Conservation (phyloP, 2,888 invertebrate genomes). For the Plusia festucae region DNA sequence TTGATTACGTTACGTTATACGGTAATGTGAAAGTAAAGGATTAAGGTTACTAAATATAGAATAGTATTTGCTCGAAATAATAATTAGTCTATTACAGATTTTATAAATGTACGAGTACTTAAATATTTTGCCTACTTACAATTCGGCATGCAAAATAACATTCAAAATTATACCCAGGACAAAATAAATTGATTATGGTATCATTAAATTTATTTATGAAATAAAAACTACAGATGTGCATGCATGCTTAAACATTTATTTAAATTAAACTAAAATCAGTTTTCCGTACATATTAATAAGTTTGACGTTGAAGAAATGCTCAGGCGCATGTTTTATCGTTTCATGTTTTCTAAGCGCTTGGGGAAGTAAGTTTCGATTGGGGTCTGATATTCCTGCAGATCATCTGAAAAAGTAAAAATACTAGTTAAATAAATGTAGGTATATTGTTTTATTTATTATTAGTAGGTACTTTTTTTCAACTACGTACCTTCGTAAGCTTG, state of each 20-base stretch:
- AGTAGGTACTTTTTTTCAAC: too few species aligned
- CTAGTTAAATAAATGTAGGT: background rate
- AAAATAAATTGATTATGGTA: too few species aligned
- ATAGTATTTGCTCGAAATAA: too few species aligned
- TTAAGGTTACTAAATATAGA: too few species aligned
- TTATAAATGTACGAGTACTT: too few species aligned
- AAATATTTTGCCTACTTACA: too few species aligned
- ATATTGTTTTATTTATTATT: too few species aligned
- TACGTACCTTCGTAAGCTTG: conserved; percentile 73
- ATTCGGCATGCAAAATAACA: too few species aligned
- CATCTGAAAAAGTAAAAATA: conserved; percentile 27
- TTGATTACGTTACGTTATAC: conserved; percentile 41
- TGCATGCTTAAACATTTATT: conserved; percentile 47
- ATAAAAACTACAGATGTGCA: conserved; percentile 27
- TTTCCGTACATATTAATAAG: conserved; percentile 6
- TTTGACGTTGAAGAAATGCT: background rate
- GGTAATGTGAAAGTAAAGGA: fast-evolving
- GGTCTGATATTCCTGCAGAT: conserved; percentile 50
- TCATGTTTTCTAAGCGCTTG: conserved; percentile 71
- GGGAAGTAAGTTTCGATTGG: conserved; percentile 68
- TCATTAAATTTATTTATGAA: too few species aligned
- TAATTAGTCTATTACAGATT: too few species aligned
- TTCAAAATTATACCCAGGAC: too few species aligned
- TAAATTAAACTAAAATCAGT: conserved; percentile 39
- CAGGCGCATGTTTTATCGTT: conserved; percentile 50